Conservation (phyloP, 2,888 invertebrate genomes). For the Teleiodes luculella region DNA sequence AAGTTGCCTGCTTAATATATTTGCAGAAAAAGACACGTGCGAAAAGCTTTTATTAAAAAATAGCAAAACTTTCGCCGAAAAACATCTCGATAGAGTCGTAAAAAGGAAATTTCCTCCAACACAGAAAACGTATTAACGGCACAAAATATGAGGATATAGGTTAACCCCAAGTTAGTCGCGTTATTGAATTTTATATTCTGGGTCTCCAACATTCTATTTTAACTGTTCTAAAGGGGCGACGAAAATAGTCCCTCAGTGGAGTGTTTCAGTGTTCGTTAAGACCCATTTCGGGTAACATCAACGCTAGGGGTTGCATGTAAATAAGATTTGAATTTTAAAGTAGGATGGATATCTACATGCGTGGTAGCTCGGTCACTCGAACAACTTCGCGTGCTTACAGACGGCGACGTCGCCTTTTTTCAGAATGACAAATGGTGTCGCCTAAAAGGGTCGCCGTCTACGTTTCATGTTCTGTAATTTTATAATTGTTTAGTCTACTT, state of each 20-base stretch:
- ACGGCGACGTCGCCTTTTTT: constrained; percentile 13
- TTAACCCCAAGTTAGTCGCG: constrained; percentile 35
- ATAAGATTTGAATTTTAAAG: constrained; percentile 72
- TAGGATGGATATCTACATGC: constrained; percentile 24
- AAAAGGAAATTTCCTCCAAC: constrained; percentile 5
- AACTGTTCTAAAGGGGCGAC: constrained; percentile 56
- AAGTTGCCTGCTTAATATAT: no score
- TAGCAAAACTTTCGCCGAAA: background rate
- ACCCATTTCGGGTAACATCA: constrained; percentile 53
- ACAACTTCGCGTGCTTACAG: constrained; percentile 26
- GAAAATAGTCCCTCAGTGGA: constrained; percentile 62
- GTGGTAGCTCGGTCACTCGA: background rate
- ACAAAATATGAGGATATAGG: constrained; percentile 28
- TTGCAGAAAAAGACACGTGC: no score
- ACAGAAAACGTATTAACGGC: constrained; percentile 14
- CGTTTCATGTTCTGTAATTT: constrained; percentile 12
- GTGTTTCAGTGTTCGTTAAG: constrained; percentile 40
- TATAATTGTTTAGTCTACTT: constrained; percentile 11
- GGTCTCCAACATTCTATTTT: constrained; percentile 62
- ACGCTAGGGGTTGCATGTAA: constrained; percentile 62
- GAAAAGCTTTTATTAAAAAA: background rate
- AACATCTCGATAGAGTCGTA: background rate
- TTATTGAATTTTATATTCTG: constrained; percentile 66
- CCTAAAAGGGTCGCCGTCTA: constrained; percentile 14
- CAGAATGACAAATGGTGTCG: constrained; percentile 21